phyloP scores from a whole-genome alignment of 2,113 vertebrate genomes.

The Toxostoma redivivum region DNA sequence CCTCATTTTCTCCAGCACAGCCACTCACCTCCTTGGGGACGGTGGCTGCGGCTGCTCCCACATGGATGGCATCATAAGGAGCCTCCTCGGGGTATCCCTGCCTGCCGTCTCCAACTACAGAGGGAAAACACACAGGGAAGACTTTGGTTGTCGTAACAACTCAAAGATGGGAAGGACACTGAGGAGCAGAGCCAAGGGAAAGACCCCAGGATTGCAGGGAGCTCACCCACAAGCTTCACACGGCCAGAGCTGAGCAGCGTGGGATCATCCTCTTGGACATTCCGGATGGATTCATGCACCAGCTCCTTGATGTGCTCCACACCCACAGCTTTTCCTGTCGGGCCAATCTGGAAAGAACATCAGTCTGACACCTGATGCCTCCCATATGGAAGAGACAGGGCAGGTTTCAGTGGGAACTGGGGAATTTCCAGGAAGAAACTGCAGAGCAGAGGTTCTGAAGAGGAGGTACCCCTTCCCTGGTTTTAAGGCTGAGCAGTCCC shows the following conservation, averaged over 20 bases:
- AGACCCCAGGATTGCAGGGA: rapidly evolving
- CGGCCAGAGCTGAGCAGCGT: slow-evolving; percentile 80
- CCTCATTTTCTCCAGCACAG: rapidly evolving
- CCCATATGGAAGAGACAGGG: neutral
- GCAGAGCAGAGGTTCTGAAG: neutral
- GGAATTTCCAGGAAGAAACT: neutral
- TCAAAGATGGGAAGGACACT: neutral
- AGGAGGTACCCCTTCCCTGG: neutral
- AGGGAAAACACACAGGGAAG: neutral
- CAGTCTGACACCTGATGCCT: neutral
- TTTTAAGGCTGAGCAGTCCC: neutral
- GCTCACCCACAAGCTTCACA: slow-evolving; percentile 81
- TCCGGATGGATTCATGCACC: slow-evolving; percentile 78
- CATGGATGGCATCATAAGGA: slow-evolving; percentile 89
- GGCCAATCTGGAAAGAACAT: slow-evolving; percentile 71
- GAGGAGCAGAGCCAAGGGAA: neutral
- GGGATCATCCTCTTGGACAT: slow-evolving; percentile 81
- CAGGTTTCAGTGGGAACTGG: neutral
- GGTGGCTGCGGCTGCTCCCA: slow-evolving; percentile 83
- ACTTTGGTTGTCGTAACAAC: neutral
- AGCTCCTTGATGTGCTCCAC: slow-evolving; percentile 88
- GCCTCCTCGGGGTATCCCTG: slow-evolving; percentile 81
- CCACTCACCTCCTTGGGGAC: slow-evolving; percentile 79
- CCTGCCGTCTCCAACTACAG: slow-evolving; percentile 84
- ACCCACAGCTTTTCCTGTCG: slow-evolving; percentile 82